Base-by-base conservation (phyloP, 2,113 vertebrate genomes). In the Otus sunia region DNA sequence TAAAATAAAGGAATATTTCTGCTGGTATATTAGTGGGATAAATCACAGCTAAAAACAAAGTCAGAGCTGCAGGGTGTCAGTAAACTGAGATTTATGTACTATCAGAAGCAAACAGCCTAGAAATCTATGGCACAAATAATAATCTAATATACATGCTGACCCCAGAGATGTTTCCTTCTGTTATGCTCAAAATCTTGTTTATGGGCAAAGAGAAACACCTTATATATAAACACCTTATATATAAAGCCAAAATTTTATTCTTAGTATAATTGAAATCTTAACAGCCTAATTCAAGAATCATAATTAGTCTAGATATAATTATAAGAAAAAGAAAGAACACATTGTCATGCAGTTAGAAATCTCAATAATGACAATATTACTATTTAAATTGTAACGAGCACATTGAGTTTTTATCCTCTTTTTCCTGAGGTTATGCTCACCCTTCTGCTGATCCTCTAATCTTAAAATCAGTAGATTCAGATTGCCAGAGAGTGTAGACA, bases 41-140 rank as follows among this genome's bases (percentile, higher is more conserved):
- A 97, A 96, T 96, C 94, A 97, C 69, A 85, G 82, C 39, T 96
- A 89, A 96, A 86, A 86, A 83, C 52, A 63, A 83, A 93, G 75
- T 52, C 66, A 90, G 69, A 96, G 74, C 72, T 96, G 59, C 92
- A 87, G 85, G 64, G 67, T 83, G 80, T 62, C 80, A 58, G 91
- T 93, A 97, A 93, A 87, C 56, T 84, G 30, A 88, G 94, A 94
- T 96, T 90, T 80, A 90, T 95, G 25, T 39, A 67, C 72, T 95
- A 96, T 86, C 88, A 73, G 86, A 85, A 88, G 59, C 76, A 96
- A 97, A 95, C 7, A 93, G 86, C 39, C 91, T 95, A 58, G 71
- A 95, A 92, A 90, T 91, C 69, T 72, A 83, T 76, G 66, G 76
- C 69, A 95, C 66, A 96, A 88, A 94, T 74, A 84, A 74, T 90